Conservation (phyloP, 2,797 vertebrate genomes). For the Linurgus olivaceus region DNA sequence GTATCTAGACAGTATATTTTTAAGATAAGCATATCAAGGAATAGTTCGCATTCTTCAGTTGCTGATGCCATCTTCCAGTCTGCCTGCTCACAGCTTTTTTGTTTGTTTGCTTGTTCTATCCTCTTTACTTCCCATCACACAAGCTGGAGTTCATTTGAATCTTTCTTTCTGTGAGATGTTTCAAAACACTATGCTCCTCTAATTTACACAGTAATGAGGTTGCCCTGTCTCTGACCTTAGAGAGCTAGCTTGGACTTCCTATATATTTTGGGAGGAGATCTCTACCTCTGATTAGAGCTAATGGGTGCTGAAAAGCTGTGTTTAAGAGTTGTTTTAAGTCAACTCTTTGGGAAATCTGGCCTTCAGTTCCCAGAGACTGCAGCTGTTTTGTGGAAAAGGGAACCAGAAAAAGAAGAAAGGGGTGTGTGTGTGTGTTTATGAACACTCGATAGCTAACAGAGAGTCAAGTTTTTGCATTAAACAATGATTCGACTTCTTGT, state of each 20-base stretch:
- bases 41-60: background rate
- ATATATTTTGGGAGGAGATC: slow-evolving; percentile 37
- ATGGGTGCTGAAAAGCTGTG: slow-evolving; percentile 28
- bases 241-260: slow-evolving; percentile 21
- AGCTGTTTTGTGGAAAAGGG: background rate
- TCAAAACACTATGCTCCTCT: background rate
- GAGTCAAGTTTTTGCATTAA: slow-evolving; percentile 33
- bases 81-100: background rate
- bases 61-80: background rate
- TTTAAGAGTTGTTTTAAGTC: slow-evolving; percentile 4
- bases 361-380: background rate
- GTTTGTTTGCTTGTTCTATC: background rate
- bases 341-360: background rate
- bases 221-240: slow-evolving; percentile 40
- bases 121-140: background rate
- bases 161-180: background rate
- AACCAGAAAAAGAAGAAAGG: background rate
- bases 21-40: background rate
- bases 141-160: background rate
- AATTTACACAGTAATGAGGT: slow-evolving; percentile 31
- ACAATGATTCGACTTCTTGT: background rate
- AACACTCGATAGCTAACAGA: background rate
- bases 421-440: background rate
- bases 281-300: background rate
- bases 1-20: background rate